Percentiles rank a stretch among this genome's conserved stretches.
These are phyloP conservation scores for Atrina japonica DNA, from an alignment of 2,888 invertebrate species.

Conservation along the genomic window DNA sequence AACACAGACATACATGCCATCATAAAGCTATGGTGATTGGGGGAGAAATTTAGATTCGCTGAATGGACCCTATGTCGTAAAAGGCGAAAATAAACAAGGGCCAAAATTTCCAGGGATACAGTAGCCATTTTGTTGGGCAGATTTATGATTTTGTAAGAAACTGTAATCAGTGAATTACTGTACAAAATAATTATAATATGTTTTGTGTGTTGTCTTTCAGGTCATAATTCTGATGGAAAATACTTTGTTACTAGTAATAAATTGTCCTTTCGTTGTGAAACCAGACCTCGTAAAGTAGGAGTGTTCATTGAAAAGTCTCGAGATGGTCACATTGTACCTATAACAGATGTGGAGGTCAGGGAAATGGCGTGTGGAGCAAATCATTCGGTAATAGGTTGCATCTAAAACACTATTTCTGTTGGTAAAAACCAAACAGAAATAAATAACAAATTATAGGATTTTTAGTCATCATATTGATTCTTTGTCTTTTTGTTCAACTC, in stretches of 20 bases:
- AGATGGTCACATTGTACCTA: constrained; percentile 90
- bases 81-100: not conserved
- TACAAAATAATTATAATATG: too few relatives aligned
- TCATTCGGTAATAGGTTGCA: constrained; percentile 87
- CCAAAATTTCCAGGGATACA: not conserved
- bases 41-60: too few relatives aligned
- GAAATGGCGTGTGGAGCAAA: constrained; percentile 95
- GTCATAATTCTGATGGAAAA: constrained; percentile 97
- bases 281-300: constrained; percentile 90
- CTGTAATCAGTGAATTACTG: too few relatives aligned
- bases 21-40: too few relatives aligned
- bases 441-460: too few relatives aligned
- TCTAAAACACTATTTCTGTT: not conserved
- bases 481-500: too few relatives aligned
- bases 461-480: too few relatives aligned
- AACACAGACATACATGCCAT: too few relatives aligned
- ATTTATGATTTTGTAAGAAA: too few relatives aligned
- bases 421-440: too few relatives aligned
- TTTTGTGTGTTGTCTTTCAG: constrained; percentile 78
- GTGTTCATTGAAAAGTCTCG: constrained; percentile 92
- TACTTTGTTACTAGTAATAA: constrained; percentile 95
- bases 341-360: constrained; percentile 91
- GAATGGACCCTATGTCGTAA: too few relatives aligned
- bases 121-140: not conserved
- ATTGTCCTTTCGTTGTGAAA: constrained; percentile 92